phyloP scores from a whole-genome alignment of 1,140 invertebrate genomes.

The Micrasema longulum region DNA sequence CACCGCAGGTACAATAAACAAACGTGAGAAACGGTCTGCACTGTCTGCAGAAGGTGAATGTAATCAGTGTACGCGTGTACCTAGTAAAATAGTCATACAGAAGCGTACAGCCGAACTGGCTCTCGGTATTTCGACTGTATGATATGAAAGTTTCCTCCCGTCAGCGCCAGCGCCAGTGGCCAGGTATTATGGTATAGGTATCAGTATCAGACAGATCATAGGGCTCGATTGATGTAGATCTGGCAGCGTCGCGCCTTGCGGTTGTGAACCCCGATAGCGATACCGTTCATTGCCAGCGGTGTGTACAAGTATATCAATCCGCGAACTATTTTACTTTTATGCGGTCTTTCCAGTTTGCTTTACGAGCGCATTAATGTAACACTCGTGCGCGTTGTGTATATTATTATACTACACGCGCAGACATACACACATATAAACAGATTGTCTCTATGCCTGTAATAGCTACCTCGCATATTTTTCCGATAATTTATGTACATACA shows the following conservation, averaged over 20 bases:
- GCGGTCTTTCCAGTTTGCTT: constrained; percentile 25
- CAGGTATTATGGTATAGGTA: not conserved
- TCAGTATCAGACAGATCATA: not conserved
- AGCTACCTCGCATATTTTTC: no score
- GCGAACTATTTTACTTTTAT: constrained; percentile 26
- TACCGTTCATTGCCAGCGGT: constrained; percentile 39
- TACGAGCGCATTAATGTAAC: constrained; percentile 21
- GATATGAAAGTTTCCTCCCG: constrained; percentile 24
- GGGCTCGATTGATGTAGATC: constrained; percentile 3
- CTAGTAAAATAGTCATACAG: no score
- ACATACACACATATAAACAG: no score
- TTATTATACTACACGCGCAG: not conserved
- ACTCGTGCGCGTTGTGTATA: not conserved
- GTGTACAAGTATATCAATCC: constrained; percentile 32
- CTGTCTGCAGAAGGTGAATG: not conserved
- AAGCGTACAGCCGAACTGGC: not conserved
- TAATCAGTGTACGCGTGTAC: not conserved
- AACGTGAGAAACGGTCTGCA: constrained; percentile 5
- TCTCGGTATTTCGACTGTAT: constrained; percentile 10
- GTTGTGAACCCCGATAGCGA: constrained; percentile 41
- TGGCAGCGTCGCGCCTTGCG: constrained; percentile 35
- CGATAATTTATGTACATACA: no score
- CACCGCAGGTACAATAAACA: not conserved
- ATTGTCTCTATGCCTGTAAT: not conserved
- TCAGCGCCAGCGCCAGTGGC: no score